Evolutionary conservation across 2,888 invertebrate species (phyloP).

Genomic region (Lamellibrachia columna): DNA sequence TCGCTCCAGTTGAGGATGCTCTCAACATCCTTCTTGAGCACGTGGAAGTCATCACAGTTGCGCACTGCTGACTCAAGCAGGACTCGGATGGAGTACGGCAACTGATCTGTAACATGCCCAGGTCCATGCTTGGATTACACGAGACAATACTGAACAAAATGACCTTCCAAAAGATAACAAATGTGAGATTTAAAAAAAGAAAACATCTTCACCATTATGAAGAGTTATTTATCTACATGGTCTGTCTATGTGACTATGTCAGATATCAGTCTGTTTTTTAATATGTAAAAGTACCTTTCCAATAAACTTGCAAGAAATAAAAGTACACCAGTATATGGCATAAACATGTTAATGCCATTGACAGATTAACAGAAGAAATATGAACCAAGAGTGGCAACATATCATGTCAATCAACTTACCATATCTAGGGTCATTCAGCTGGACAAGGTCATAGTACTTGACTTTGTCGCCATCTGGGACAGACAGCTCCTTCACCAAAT

Average conservation of each 20-base stretch:
- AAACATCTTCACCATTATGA: background rate
- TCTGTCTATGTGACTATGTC: background rate
- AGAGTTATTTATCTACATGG: background rate
- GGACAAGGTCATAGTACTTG: slow-evolving; percentile 82
- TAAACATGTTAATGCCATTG: background rate
- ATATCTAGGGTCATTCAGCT: slow-evolving; percentile 79
- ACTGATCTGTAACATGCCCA: slow-evolving; percentile 56
- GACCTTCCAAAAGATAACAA: background rate
- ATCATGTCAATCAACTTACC: slow-evolving; percentile 71
- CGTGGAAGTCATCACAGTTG: slow-evolving; percentile 95
- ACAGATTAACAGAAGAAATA: background rate
- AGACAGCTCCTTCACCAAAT: slow-evolving; percentile 42
- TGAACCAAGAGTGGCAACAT: background rate
- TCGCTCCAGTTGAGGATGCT: slow-evolving; percentile 89
- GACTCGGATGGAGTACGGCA: slow-evolving; percentile 92
- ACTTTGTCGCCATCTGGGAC: slow-evolving; percentile 70
- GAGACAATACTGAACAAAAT: background rate
- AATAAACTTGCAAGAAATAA: background rate
- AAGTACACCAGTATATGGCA: background rate
- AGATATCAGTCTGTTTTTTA: background rate
- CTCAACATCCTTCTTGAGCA: slow-evolving; percentile 79
- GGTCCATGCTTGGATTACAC: background rate
- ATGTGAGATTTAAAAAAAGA: background rate
- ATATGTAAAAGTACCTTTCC: background rate
- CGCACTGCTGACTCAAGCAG: slow-evolving; percentile 94